A percentile compares a stretch with the other conserved stretches of the same genome.
These are phyloP conservation scores for Allacma fusca DNA, from an alignment of 2,888 invertebrate species.

Conservation along the genomic window DNA sequence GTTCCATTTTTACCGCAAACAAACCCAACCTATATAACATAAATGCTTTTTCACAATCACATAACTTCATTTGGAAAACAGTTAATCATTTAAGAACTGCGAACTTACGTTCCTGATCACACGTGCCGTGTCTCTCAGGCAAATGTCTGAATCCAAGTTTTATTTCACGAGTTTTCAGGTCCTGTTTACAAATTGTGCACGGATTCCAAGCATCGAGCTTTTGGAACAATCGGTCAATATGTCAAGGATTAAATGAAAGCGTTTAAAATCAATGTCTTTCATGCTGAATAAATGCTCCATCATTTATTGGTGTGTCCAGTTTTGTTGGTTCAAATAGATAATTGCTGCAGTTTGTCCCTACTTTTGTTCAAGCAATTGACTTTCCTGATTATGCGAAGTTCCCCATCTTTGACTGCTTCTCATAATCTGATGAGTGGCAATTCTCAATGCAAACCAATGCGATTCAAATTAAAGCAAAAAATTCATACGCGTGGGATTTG, in stretches of 20 bases:
- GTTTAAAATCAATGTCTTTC: neutral
- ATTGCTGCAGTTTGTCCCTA: no score
- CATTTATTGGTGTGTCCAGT: neutral
- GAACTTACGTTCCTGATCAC: neutral
- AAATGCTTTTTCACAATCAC: no score
- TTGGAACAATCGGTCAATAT: conserved; percentile 7
- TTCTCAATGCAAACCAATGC: no score
- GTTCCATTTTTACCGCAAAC: conserved; percentile 4
- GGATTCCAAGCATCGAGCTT: conserved; percentile 2
- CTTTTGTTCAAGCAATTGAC: no score
- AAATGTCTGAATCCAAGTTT: conserved; percentile 6
- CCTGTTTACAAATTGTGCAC: neutral
- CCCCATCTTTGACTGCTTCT: no score
- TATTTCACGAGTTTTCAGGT: conserved; percentile 3
- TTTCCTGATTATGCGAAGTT: no score
- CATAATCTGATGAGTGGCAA: no score
- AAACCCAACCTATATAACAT: conserved; percentile 21
- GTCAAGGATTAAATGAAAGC: neutral
- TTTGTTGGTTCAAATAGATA: no score
- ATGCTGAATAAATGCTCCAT: neutral
- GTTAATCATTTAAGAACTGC: no score
- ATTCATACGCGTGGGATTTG: no score
- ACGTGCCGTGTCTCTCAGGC: neutral
- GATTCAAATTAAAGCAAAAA: no score
- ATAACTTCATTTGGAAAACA: no score